Evolutionary conservation across 2,113 vertebrate species (phyloP).

Genomic region (Argyrosomus japonicus): DNA sequence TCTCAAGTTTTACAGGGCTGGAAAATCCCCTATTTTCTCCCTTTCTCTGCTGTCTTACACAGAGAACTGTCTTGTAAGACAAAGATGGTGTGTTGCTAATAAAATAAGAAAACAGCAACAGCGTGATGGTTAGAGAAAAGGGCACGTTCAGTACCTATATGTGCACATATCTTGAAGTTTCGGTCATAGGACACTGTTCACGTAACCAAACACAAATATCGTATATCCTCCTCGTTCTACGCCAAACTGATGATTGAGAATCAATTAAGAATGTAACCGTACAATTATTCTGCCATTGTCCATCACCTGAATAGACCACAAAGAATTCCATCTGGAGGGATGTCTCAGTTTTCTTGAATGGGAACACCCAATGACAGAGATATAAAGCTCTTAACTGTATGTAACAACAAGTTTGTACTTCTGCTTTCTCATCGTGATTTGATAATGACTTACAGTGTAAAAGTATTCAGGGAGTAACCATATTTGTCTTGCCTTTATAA

Average conservation of each 20-base stretch:
- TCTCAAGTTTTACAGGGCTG: conserved; percentile 7
- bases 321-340: not conserved
- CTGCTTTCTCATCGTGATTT: not conserved
- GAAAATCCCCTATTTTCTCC: conserved; percentile 4
- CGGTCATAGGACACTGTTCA: not conserved
- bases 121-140: not conserved
- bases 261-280: not conserved
- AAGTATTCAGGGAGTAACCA: not conserved
- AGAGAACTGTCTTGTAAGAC: conserved; percentile 1
- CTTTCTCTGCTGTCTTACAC: conserved; percentile 4
- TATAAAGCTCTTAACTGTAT: not conserved
- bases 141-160: not conserved
- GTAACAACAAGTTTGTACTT: not conserved
- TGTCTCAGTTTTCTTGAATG: conserved; percentile 13
- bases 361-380: conserved; percentile 11
- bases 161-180: not conserved
- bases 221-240: not conserved
- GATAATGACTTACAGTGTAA: not conserved
- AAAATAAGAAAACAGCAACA: not conserved
- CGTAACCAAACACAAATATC: not conserved
- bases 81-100: not conserved
- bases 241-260: not conserved
- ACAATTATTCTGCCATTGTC: not conserved
- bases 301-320: not conserved
- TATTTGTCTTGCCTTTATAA: not conserved